Percentiles rank a stretch among this genome's conserved stretches.
Conservation (phyloP, 2,797 vertebrate species). For the Chelidonichthys spinosus region DNA sequence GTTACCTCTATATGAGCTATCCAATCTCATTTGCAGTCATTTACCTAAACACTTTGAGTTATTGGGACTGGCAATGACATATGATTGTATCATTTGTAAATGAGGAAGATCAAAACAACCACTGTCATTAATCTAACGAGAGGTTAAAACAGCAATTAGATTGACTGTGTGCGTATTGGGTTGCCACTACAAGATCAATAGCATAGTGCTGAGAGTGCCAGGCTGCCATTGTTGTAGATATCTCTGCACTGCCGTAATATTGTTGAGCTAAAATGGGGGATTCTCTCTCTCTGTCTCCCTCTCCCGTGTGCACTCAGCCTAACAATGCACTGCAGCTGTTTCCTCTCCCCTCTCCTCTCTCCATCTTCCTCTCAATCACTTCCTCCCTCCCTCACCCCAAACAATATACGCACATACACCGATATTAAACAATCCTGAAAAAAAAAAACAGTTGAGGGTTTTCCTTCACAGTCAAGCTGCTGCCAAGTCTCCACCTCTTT, state of each 20-base stretch:
- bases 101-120: conserved; percentile 5
- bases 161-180: conserved; percentile 49
- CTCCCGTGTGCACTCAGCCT: conserved; percentile 75
- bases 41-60: conserved; percentile 10
- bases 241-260: conserved; percentile 81
- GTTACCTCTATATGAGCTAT: conserved; percentile 8
- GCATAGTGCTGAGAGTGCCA: conserved; percentile 45
- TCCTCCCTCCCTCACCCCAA: conserved; percentile 45
- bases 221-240: conserved; percentile 77
- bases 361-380: conserved; percentile 46
- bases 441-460: conserved; percentile 60
- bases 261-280: conserved; percentile 82
- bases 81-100: conserved; percentile 20
- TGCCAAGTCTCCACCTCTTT: conserved; percentile 64
- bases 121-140: conserved; percentile 28
- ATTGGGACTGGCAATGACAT: conserved; percentile 10
- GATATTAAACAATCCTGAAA: conserved; percentile 59
- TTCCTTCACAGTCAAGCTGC: conserved; percentile 65
- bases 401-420: conserved; percentile 51
- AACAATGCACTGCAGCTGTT: conserved; percentile 84
- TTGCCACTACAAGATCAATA: conserved; percentile 70
- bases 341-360: conserved; percentile 58
- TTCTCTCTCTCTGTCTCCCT: conserved; percentile 80
- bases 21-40: conserved; percentile 9
- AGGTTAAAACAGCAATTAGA: conserved; percentile 54